Evolutionary conservation across 2,797 vertebrate species (phyloP).

Genomic region (Brotula barbata): DNA sequence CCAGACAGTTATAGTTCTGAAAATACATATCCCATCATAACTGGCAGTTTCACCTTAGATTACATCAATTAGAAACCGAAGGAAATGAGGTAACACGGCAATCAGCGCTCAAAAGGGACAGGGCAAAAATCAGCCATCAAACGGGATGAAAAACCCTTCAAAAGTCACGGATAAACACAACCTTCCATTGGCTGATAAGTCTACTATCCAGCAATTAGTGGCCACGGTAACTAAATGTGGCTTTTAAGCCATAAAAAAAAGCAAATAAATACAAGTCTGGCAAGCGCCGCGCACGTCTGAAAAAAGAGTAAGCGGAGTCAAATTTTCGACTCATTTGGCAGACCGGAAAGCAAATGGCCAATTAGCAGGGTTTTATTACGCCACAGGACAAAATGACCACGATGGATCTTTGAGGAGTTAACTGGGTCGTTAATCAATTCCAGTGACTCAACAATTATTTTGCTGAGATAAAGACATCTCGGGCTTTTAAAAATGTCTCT

Average conservation of each 20-base stretch:
- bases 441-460: slow-evolving; percentile 22
- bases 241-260: slow-evolving; percentile 29
- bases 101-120: too few species aligned
- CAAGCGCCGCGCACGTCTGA: slow-evolving; percentile 50
- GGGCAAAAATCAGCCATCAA: too few species aligned
- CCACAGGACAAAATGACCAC: neutral
- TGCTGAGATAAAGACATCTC: neutral
- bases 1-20: neutral
- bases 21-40: slow-evolving; percentile 2
- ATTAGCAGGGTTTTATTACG: slow-evolving; percentile 12
- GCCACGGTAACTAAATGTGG: slow-evolving; percentile 15
- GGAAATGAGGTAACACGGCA: too few species aligned
- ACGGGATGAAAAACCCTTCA: too few species aligned
- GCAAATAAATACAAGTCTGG: slow-evolving; percentile 46
- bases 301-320: slow-evolving; percentile 30
- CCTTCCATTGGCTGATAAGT: too few species aligned
- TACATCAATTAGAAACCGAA: too few species aligned
- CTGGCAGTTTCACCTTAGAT: slow-evolving; percentile 28
- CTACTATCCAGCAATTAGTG: too few species aligned
- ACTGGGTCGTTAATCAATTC: slow-evolving; percentile 22
- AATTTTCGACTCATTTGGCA: slow-evolving; percentile 25
- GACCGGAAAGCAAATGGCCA: slow-evolving; percentile 7
- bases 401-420: neutral
- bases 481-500: too few species aligned
- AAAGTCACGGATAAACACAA: too few species aligned